phyloP scores from a whole-genome alignment of 2,888 invertebrate genomes.

The Eristalis pertinax region DNA sequence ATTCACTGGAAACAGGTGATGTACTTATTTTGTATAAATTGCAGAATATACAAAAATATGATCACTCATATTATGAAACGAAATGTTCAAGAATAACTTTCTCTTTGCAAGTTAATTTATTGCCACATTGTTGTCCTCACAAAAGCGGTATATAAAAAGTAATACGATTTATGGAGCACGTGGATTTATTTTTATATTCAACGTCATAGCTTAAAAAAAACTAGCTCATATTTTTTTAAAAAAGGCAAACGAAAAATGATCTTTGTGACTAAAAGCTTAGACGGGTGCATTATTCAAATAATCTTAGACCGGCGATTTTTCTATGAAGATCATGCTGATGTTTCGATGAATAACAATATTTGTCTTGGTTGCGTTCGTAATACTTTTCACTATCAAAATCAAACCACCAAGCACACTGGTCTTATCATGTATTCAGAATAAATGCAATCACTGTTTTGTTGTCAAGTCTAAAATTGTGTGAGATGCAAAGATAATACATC shows the following conservation, averaged over 20 bases:
- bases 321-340: not conserved
- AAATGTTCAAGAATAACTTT: too few species aligned
- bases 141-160: not conserved
- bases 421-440: not conserved
- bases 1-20: not conserved
- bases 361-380: not conserved
- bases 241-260: not conserved
- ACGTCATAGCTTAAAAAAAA: not conserved
- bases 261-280: not conserved
- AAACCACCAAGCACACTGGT: not conserved
- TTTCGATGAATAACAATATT: not conserved
- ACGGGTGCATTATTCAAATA: not conserved
- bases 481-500: not conserved
- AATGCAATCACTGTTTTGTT: not conserved
- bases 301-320: too few species aligned
- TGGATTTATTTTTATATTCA: not conserved
- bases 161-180: not conserved
- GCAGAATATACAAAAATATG: not conserved
- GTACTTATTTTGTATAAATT: too few species aligned
- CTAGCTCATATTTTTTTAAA: not conserved
- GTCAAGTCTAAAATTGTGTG: not conserved
- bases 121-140: not conserved
- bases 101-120: too few species aligned
- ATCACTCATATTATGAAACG: not conserved
- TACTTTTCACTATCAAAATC: not conserved